These are phyloP conservation scores for Drosophila fulvimacula DNA, from an alignment of 2,888 invertebrate species.

Conservation along the genomic window DNA sequence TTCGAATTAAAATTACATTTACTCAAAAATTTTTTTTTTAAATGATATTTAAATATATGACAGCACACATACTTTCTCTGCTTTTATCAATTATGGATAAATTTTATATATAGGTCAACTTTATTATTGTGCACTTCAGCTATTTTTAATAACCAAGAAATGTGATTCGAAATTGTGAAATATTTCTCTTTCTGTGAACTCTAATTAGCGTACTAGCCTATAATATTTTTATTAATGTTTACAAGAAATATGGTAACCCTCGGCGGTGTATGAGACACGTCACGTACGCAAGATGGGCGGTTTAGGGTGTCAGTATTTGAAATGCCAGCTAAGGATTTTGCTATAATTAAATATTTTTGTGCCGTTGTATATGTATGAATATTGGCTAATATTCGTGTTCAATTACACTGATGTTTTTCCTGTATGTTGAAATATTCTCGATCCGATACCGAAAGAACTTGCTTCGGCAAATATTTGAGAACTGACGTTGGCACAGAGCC, in stretches of 20 bases:
- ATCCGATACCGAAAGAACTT: constrained; percentile 86
- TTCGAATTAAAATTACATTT: neutral
- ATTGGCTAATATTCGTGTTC: neutral
- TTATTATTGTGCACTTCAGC: too few relatives aligned
- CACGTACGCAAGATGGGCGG: constrained; percentile 64
- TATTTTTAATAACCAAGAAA: too few relatives aligned
- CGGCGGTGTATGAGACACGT: constrained; percentile 51
- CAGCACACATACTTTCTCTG: neutral
- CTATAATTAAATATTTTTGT: neutral
- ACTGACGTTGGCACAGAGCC: constrained; percentile 86
- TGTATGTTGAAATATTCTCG: constrained; percentile 74
- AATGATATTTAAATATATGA: neutral
- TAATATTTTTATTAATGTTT: neutral
- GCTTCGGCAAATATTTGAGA: constrained; percentile 86
- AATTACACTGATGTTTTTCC: constrained; percentile 12
- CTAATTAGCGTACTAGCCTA: constrained; percentile 23
- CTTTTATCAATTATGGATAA: neutral
- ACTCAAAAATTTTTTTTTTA: neutral
- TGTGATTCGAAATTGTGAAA: neutral
- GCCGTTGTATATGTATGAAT: neutral
- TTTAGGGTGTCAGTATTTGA: constrained; percentile 41
- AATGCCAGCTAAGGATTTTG: constrained; percentile 26
- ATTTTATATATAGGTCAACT: neutral
- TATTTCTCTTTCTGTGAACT: neutral
- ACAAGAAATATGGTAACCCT: constrained; percentile 30